Evolutionary conservation across 2,113 vertebrate species (phyloP).

Genomic region (Acanthochromis polyacanthus): DNA sequence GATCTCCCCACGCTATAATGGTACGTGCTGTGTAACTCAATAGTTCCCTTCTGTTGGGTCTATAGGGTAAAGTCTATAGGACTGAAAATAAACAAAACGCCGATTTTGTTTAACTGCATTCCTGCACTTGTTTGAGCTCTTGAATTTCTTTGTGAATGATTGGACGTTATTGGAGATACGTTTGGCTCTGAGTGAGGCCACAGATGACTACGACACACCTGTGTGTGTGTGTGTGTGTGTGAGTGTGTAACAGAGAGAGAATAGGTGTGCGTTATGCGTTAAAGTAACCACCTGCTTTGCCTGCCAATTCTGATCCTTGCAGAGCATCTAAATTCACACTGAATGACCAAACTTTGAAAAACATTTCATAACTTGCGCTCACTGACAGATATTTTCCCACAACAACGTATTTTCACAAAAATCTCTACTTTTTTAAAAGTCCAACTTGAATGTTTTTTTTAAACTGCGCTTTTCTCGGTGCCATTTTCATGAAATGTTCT

Average conservation of each 20-base stretch:
- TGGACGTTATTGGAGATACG: slow-evolving; percentile 31
- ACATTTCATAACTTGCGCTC: not conserved
- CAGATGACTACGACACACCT: slow-evolving; percentile 53
- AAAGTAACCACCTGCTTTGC: slow-evolving; percentile 4
- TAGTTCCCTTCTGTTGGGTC: slow-evolving; percentile 74
- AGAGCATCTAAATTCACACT: not conserved
- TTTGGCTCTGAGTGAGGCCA: slow-evolving; percentile 34
- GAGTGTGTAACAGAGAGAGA: not conserved
- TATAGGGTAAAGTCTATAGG: slow-evolving; percentile 71
- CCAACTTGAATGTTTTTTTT: not conserved
- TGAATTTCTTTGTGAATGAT: slow-evolving; percentile 36
- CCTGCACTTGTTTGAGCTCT: slow-evolving; percentile 22
- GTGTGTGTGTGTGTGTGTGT: slow-evolving; percentile 18
- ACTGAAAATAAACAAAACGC: slow-evolving; percentile 51
- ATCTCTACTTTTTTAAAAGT: not conserved
- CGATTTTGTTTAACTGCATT: slow-evolving; percentile 10
- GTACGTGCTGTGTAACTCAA: slow-evolving; percentile 88
- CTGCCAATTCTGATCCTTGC: slow-evolving; percentile 20
- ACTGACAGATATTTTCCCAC: not conserved
- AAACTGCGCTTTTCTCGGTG: not conserved
- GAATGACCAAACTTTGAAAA: not conserved
- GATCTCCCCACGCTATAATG: slow-evolving; percentile 87
- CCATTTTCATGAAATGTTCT: not conserved
- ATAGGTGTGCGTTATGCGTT: not conserved
- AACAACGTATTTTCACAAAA: not conserved